Conservation (phyloP, 2,888 invertebrate species). For the Machimus atricapillus region DNA sequence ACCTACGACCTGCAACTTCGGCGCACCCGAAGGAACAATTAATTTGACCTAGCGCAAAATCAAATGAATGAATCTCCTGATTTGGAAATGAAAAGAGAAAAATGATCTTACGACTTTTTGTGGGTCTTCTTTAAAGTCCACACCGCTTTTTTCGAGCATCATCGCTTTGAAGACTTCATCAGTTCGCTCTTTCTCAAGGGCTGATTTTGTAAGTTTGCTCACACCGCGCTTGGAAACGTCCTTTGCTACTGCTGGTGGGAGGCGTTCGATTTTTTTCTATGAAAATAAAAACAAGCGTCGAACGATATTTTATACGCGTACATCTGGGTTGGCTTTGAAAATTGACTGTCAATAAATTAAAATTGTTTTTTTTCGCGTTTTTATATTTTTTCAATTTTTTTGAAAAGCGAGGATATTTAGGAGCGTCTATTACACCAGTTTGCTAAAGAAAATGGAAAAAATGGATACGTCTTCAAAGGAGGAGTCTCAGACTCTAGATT, state of each 20-base stretch:
- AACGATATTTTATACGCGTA: too few species aligned
- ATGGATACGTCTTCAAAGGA: too few species aligned
- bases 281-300: background rate
- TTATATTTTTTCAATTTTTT: too few species aligned
- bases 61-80: too few species aligned
- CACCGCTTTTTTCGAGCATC: slow-evolving; percentile 37
- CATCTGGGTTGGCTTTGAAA: too few species aligned
- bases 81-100: background rate
- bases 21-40: slow-evolving; percentile 38
- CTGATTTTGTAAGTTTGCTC: background rate
- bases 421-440: too few species aligned
- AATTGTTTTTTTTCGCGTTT: too few species aligned
- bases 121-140: slow-evolving; percentile 35
- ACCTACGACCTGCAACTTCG: slow-evolving; percentile 24
- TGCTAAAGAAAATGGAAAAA: too few species aligned
- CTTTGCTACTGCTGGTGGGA: slow-evolving; percentile 24
- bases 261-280: slow-evolving; percentile 8
- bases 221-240: slow-evolving; percentile 13
- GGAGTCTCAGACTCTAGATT: too few species aligned
- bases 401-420: too few species aligned
- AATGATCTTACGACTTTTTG: slow-evolving; percentile 26
- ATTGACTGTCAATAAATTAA: too few species aligned
- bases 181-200: slow-evolving; percentile 35
- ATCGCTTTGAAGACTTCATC: slow-evolving; percentile 41
- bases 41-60: slow-evolving; percentile 23